These are phyloP conservation scores for Hypolimnas misippus DNA, from an alignment of 2,888 invertebrate species.

Conservation along the genomic window DNA sequence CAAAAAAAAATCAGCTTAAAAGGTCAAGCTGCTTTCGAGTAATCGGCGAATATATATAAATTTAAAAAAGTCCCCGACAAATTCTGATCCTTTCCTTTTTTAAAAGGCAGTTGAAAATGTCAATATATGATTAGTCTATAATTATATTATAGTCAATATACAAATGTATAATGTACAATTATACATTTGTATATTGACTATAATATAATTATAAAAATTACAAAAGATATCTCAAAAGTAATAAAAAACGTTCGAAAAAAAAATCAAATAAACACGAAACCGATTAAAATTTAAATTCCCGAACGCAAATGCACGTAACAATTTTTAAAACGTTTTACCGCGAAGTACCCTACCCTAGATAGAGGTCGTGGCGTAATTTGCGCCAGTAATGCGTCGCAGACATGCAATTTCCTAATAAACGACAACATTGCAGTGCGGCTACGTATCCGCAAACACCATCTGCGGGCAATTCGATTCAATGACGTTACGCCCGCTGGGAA, in stretches of 20 bases:
- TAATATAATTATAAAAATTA: background rate
- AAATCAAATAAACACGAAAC: too few relatives aligned
- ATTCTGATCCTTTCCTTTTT: too few relatives aligned
- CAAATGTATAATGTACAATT: too few relatives aligned
- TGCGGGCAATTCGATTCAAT: constrained; percentile 30
- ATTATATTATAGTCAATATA: too few relatives aligned
- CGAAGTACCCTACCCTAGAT: background rate
- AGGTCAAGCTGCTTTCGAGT: too few relatives aligned
- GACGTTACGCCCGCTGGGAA: constrained; percentile 4
- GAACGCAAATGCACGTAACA: background rate
- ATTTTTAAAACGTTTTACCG: constrained; percentile 3
- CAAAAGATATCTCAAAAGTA: too few relatives aligned
- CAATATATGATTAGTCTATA: too few relatives aligned
- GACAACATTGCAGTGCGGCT: constrained; percentile 20
- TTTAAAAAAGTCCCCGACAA: too few relatives aligned
- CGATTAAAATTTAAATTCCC: background rate
- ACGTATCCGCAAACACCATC: constrained; percentile 26
- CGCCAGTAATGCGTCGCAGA: constrained; percentile 30
- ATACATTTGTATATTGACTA: too few relatives aligned
- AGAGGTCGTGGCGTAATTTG: constrained; percentile 16
- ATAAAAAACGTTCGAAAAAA: background rate
- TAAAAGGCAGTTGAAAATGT: too few relatives aligned
- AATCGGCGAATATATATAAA: too few relatives aligned
- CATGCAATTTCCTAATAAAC: constrained; percentile 40
- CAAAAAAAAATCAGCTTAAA: too few relatives aligned